These are phyloP conservation scores for Tenthredo scrophulariae DNA, from an alignment of 2,888 invertebrate genomes.

Conservation along the genomic window DNA sequence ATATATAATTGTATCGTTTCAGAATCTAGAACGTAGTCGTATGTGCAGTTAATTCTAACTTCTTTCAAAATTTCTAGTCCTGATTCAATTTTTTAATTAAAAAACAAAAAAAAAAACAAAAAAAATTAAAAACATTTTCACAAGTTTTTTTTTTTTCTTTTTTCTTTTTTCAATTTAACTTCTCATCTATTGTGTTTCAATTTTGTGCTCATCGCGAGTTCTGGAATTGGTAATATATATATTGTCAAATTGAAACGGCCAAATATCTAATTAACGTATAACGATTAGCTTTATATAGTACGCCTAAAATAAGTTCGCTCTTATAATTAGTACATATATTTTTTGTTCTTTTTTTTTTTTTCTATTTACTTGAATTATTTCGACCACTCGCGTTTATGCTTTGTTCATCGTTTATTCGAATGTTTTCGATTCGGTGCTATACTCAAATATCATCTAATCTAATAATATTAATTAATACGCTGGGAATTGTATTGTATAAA, in stretches of 20 bases:
- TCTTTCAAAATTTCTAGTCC: slow-evolving; percentile 75
- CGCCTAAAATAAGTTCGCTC: slow-evolving; percentile 30
- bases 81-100: slow-evolving; percentile 58
- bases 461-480: slow-evolving; percentile 33
- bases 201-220: slow-evolving; percentile 57
- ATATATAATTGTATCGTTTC: slow-evolving; percentile 60
- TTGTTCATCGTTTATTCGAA: slow-evolving; percentile 26
- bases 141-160: no score
- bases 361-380: slow-evolving; percentile 56
- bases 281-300: slow-evolving; percentile 19
- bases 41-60: slow-evolving; percentile 59
- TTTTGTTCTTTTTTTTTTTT: background rate
- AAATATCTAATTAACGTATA: slow-evolving; percentile 63
- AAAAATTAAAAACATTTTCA: no score
- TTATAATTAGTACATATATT: background rate
- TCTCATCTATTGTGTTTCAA: slow-evolving; percentile 58
- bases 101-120: no score
- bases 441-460: slow-evolving; percentile 13
- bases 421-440: slow-evolving; percentile 45
- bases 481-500: slow-evolving; percentile 37
- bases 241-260: slow-evolving; percentile 66
- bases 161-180: slow-evolving; percentile 53
- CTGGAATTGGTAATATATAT: slow-evolving; percentile 44
- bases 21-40: slow-evolving; percentile 57
- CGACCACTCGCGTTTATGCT: background rate